Base-by-base conservation (phyloP, 2,113 vertebrate genomes). In the Nycticorax nycticorax region DNA sequence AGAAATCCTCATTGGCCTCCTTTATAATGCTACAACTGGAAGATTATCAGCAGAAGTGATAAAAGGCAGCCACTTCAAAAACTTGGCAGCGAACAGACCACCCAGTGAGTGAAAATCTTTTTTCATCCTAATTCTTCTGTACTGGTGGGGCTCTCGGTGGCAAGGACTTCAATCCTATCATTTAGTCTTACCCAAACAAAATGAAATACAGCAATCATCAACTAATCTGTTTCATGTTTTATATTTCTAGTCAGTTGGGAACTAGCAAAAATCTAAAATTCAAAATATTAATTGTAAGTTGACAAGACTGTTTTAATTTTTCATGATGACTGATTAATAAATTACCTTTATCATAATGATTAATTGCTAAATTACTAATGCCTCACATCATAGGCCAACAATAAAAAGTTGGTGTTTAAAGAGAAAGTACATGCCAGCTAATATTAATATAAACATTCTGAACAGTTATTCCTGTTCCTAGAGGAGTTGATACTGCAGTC, bases 11-110 rank as follows among this genome's bases (percentile, higher is more conserved):
- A 63, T 99, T 84, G 99, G 99, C 64, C 98, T 99, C 90, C 98
- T 99, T 91, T 99, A 99, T 98, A 99, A 99, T 6, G 99, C 99
- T 97, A 99, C 99, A 27, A 99, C 99, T 33, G 99, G 99, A 94
- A 99, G 99, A 88, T 99, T 99, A 80, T 99, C 99, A 22, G 99
- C 99, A 96, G 99, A 99, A 98, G 98, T 99, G 98, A 99, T 99
- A 98, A 99, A 99, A 98, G 99, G 99, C 97, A 99, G 99, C 98
- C 99, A 99, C 98, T 99, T 99, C 98, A 99, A 99, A 98, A 99
- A 99, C 98, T 98, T 99, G 97, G 98, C 99, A 95, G 99, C 99
- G 76, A 99, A 99, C 98, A 99, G 99, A 98, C 99, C 99, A 98
- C 99, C 99, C 98, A 99, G 99, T 99, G 99, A 99, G 99, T 99